A percentile compares a stretch with the other conserved stretches of the same genome.
These are phyloP conservation scores for Platysteira castanea DNA, from an alignment of 2,113 vertebrate genomes.

Conservation along the genomic window DNA sequence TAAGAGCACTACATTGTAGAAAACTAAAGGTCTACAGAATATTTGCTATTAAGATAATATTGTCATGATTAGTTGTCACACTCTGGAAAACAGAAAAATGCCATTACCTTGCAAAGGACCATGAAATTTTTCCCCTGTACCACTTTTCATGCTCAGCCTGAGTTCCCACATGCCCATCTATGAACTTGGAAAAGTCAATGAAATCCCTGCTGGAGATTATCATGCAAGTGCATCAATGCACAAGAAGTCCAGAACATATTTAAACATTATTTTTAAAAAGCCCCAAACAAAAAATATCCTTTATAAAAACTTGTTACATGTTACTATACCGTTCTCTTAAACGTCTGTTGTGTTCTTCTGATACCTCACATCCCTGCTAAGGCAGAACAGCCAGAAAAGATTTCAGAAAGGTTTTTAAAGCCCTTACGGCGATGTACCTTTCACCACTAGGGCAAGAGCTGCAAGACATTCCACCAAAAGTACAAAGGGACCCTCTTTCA, in stretches of 20 bases:
- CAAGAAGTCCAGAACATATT: not conserved
- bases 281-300: not conserved
- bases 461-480: not conserved
- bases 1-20: not conserved
- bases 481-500: not conserved
- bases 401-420: not conserved
- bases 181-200: not conserved
- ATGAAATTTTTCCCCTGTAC: not conserved
- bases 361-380: not conserved
- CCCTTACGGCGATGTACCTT: not conserved
- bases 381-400: not conserved
- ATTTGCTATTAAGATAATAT: not conserved
- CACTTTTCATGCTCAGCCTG: not conserved
- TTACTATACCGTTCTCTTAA: not conserved
- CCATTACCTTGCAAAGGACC: not conserved
- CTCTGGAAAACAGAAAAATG: not conserved
- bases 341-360: not conserved
- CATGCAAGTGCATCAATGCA: not conserved
- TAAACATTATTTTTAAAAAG: not conserved
- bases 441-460: not conserved
- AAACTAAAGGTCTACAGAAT: not conserved
- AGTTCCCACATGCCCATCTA: not conserved
- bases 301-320: not conserved
- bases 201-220: not conserved
- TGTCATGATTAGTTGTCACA: not conserved